Evolutionary conservation across 2,113 vertebrate species (phyloP), one percentile per base, ranked within the genome.

Genomic region (Epinephelus fuscoguttatus): DNA sequence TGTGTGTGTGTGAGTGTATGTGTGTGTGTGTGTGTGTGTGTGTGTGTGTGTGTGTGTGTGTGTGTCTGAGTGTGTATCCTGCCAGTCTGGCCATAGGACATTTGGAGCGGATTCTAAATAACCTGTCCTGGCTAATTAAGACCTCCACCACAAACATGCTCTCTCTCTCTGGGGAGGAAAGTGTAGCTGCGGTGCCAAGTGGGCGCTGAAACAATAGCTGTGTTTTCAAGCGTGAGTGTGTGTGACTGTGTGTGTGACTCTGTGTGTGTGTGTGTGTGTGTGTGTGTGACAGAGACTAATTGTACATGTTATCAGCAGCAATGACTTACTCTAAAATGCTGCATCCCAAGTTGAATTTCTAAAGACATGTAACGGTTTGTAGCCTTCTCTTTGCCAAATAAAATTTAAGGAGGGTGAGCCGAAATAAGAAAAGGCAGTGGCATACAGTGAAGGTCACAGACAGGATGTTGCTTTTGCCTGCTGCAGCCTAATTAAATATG

Each of bases 51-150:
- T 73, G 52, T 67, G 21, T 33, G 47, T 70, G 40, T 61, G 45
- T 33, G 64, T 64, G 6, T 1, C 2, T 80, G 56, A 10, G 4
- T 57, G 53, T 78, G 61, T 70, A 21, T 4, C 67, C n/a, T 77
- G 63, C 23, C 23, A 27, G n/a, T 69, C 62, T 84, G 71, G 67
- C 75, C 86, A 23, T 62, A 75, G 78, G 84, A 84, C 71, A 73
- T 86, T 90, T 76, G 80, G 67, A 87, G 30, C 64, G 12, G 45
- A 69, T 85, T 91, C 88, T 85, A 85, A 88, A 88, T 91, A 86
- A 87, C 80, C 87, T 93, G 83, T 88, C 87, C 61, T 57, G 70
- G 19, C 79, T 90, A 88, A 91, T 92, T 89, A 89, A 89, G 80
- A 78, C 52, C 76, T 88, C 75, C 49, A 59, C 75, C 75, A 75